phyloP scores from a whole-genome alignment of 2,797 vertebrate genomes.

The Eospalax fontanierii region DNA sequence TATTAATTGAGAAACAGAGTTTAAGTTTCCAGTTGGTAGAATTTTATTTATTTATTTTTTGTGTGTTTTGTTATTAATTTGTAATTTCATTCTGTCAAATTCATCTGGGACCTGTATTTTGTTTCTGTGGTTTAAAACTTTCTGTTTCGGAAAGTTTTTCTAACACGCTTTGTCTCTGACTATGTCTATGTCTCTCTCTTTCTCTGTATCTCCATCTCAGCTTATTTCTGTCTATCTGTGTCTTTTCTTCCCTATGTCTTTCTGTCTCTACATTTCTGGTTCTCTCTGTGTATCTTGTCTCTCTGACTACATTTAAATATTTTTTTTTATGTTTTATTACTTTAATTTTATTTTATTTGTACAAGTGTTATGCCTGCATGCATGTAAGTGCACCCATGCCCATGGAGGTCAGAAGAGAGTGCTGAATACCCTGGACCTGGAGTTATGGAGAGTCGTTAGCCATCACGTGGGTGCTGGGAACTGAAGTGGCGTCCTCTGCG shows the following conservation, averaged over 20 bases:
- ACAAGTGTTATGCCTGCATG: no score
- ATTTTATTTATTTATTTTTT: neutral
- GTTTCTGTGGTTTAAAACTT: neutral
- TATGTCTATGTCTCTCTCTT: no score
- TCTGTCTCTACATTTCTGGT: neutral
- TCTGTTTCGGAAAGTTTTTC: neutral
- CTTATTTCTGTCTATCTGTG: neutral
- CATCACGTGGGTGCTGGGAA: no score
- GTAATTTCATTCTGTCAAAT: neutral
- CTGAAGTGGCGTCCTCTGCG: no score
- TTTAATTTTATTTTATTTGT: no score
- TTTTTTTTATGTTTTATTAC: no score
- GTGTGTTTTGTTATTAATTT: conserved; percentile 33
- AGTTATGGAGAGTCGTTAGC: no score
- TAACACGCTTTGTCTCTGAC: neutral
- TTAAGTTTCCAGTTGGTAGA: neutral
- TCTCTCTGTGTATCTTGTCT: no score
- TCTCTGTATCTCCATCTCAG: neutral
- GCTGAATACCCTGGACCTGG: no score
- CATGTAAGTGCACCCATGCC: no score
- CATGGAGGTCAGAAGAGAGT: no score
- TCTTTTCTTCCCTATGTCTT: neutral
- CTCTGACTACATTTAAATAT: no score
- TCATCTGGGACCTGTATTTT: neutral
- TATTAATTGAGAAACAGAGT: neutral